Conservation (phyloP, 2,113 vertebrate species). For the Motacilla alba region DNA sequence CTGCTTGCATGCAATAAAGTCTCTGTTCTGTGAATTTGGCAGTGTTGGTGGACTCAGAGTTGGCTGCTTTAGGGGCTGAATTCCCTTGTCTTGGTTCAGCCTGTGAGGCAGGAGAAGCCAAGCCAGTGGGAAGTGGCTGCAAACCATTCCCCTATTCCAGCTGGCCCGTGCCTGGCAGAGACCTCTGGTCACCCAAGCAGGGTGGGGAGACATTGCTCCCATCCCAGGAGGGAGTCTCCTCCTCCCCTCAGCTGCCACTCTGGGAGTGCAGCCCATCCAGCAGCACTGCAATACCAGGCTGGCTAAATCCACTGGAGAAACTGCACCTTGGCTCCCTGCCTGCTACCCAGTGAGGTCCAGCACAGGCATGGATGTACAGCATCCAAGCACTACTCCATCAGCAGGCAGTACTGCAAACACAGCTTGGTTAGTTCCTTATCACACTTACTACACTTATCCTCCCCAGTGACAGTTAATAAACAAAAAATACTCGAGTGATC, state of each 20-base stretch:
- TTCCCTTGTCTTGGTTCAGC: not conserved
- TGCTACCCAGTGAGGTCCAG: fast-evolving
- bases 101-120: not conserved
- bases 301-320: not conserved
- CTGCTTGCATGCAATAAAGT: not conserved
- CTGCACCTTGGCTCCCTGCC: not conserved
- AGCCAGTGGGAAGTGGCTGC: not conserved
- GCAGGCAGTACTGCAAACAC: not conserved
- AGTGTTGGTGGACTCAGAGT: fast-evolving
- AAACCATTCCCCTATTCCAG: not conserved
- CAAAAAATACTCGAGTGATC: not conserved
- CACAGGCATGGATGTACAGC: not conserved
- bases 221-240: not conserved
- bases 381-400: not conserved
- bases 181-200: not conserved
- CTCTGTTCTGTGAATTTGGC: not conserved
- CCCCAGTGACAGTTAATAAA: not conserved
- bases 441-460: not conserved
- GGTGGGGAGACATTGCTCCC: not conserved
- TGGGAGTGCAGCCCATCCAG: fast-evolving
- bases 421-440: not conserved
- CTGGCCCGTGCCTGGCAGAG: fast-evolving
- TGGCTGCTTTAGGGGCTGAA: not conserved
- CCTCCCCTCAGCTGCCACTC: fast-evolving
- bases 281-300: not conserved